These are phyloP conservation scores for Phytoseiulus persimilis DNA, from an alignment of 2,888 invertebrate genomes.

Conservation along the genomic window DNA sequence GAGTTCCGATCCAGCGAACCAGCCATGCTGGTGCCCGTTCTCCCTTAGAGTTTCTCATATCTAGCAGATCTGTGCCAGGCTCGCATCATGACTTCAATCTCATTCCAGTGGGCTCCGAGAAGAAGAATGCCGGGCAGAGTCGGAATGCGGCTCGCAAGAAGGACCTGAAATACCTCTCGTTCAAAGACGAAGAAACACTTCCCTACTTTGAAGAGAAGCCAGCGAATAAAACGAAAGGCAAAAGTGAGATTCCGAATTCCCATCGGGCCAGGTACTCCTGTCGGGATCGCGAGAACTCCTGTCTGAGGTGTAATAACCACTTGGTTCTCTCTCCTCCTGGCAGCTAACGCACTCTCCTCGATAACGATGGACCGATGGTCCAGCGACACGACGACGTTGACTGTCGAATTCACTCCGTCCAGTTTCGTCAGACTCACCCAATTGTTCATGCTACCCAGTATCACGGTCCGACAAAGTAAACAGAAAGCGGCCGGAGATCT, in stretches of 20 bases:
- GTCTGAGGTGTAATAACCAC: too few relatives aligned
- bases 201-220: background rate
- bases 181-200: background rate
- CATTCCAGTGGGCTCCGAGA: conserved; percentile 14
- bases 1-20: background rate
- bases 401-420: conserved; percentile 28
- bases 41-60: too few relatives aligned
- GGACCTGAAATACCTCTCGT: background rate
- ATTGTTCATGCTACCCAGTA: background rate
- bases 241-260: background rate
- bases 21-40: too few relatives aligned
- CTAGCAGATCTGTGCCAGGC: too few relatives aligned
- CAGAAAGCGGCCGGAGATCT: conserved; percentile 19
- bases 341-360: background rate
- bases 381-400: conserved; percentile 20
- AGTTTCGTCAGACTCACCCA: conserved; percentile 17
- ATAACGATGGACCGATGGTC: conserved; percentile 11
- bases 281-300: too few relatives aligned
- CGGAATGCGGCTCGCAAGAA: background rate
- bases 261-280: too few relatives aligned
- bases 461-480: conserved; percentile 7
- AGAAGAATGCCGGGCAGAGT: background rate
- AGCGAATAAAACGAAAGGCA: background rate
- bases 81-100: too few relatives aligned
- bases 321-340: background rate